Conservation (phyloP, 2,797 vertebrate species). For the Acestrorhynchus altus region DNA sequence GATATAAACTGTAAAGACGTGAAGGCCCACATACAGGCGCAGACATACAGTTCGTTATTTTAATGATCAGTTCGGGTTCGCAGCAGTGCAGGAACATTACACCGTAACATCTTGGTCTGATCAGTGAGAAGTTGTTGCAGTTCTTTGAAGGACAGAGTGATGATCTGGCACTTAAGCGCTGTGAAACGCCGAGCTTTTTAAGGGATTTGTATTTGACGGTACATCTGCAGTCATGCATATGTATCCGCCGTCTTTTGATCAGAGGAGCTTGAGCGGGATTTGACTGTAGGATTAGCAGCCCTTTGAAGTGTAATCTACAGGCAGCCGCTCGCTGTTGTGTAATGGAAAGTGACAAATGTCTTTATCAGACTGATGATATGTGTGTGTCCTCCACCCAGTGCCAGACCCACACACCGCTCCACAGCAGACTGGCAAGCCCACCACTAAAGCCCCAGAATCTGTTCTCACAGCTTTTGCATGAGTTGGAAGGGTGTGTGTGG, state of each 20-base stretch:
- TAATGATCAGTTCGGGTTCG: not conserved
- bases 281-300: constrained; percentile 36
- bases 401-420: constrained; percentile 9
- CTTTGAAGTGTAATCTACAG: constrained; percentile 51
- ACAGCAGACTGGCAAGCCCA: constrained; percentile 1
- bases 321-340: constrained; percentile 18
- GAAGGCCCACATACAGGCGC: no score
- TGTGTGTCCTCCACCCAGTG: constrained; percentile 6
- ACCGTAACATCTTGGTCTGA: not conserved
- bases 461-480: not conserved
- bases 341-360: constrained; percentile 41
- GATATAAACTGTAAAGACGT: no score
- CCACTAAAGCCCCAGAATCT: constrained; percentile 21
- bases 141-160: not conserved
- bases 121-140: not conserved
- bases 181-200: not conserved
- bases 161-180: not conserved
- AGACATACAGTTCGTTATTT: no score
- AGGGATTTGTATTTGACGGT: constrained; percentile 25
- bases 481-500: not conserved
- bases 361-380: constrained; percentile 20
- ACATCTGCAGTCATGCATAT: constrained; percentile 21
- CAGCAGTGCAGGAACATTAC: not conserved
- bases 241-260: constrained; percentile 39
- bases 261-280: constrained; percentile 33